Evolutionary conservation across 2,888 invertebrate genomes (phyloP).

Genomic region (Drosophila mayaguana): DNA sequence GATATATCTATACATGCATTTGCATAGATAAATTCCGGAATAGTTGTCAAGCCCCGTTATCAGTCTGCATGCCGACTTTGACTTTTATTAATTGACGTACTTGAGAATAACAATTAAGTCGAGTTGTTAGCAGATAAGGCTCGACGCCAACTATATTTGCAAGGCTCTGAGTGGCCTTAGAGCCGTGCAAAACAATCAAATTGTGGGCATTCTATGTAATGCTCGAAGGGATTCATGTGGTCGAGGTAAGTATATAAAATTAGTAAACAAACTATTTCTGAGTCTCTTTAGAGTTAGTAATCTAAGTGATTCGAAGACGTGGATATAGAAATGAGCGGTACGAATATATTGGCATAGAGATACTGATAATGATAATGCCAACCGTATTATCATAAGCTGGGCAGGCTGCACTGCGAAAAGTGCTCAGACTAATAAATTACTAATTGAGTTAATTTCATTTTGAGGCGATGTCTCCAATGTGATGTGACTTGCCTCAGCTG

Average conservation of each 20-base stretch:
- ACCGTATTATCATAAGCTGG: no score
- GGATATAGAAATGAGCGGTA: no score
- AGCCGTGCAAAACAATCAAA: neutral
- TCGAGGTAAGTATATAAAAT: no score
- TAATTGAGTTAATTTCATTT: neutral
- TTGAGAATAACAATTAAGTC: neutral
- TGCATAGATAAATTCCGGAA: neutral
- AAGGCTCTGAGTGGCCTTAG: neutral
- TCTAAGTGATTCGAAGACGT: no score
- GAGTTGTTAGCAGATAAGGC: neutral
- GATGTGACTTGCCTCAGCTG: neutral
- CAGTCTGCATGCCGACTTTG: neutral
- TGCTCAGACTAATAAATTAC: neutral
- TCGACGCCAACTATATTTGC: neutral
- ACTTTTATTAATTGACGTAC: constrained; percentile 1
- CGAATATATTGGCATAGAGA: no score
- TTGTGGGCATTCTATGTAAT: neutral
- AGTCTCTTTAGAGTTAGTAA: no score
- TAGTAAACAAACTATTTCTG: no score
- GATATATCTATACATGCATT: neutral
- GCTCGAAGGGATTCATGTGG: neutral
- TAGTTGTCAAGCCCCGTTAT: neutral
- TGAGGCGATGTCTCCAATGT: neutral
- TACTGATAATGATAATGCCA: no score
- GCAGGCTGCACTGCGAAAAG: no score